Evolutionary conservation across 2,797 vertebrate species (phyloP).

Genomic region (Parambassis ranga): DNA sequence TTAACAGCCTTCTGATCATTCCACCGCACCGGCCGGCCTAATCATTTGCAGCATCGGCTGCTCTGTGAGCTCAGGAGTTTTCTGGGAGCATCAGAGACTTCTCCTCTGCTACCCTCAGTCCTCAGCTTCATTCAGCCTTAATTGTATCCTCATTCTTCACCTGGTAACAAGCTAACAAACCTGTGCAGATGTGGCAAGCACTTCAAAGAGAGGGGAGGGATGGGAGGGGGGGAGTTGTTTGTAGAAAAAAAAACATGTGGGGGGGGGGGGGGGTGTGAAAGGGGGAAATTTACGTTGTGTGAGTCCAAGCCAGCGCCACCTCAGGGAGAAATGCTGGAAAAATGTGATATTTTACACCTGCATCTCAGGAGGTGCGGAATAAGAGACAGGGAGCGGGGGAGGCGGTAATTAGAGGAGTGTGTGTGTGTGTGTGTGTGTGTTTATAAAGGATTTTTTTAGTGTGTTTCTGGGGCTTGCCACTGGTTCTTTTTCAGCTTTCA

Average conservation of each 20-base stretch:
- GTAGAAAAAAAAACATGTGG: constrained; percentile 72
- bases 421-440: constrained; percentile 26
- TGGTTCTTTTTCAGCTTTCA: constrained; percentile 68
- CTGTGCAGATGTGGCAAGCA: constrained; percentile 79
- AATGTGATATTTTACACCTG: constrained; percentile 86
- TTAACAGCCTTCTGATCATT: constrained; percentile 26
- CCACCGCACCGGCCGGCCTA: constrained; percentile 6
- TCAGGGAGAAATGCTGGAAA: constrained; percentile 84
- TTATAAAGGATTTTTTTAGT: constrained; percentile 66
- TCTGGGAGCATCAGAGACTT: constrained; percentile 37
- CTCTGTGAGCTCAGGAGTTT: constrained; percentile 18
- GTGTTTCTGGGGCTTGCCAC: constrained; percentile 72
- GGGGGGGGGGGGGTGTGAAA: constrained; percentile 76
- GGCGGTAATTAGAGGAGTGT: constrained; percentile 74
- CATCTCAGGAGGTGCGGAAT: constrained; percentile 79
- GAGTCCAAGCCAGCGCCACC: constrained; percentile 82
- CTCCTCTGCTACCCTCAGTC: constrained; percentile 13
- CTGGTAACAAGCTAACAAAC: constrained; percentile 79
- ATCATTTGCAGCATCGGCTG: constrained; percentile 19
- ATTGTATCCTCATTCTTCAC: constrained; percentile 77
- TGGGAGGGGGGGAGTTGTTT: constrained; percentile 69
- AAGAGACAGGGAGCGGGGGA: constrained; percentile 62
- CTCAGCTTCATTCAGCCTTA: constrained; percentile 64
- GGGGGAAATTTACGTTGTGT: constrained; percentile 76
- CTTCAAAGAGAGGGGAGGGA: constrained; percentile 74